Conservation (phyloP, 2,113 vertebrate genomes). For the Myocastor coypus region DNA sequence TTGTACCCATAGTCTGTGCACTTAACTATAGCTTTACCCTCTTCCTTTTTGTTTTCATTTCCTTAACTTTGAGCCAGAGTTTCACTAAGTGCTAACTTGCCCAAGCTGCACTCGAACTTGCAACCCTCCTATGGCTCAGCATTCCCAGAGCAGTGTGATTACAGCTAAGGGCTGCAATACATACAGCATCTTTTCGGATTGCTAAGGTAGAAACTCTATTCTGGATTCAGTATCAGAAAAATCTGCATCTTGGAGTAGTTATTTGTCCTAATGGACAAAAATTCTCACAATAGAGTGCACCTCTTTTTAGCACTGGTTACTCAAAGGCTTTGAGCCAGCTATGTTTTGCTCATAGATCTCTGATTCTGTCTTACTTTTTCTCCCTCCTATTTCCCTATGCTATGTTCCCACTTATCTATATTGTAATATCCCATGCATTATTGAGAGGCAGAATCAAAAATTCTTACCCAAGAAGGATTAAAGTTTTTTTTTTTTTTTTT, state of each 20-base stretch:
- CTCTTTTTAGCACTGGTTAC: neutral
- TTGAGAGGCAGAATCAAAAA: neutral
- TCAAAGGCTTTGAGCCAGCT: neutral
- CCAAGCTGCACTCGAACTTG: neutral
- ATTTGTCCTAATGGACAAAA: neutral
- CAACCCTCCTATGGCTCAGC: neutral
- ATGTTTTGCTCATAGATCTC: neutral
- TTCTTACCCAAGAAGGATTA: neutral
- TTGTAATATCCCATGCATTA: neutral
- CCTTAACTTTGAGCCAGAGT: neutral
- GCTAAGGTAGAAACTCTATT: neutral
- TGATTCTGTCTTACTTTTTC: neutral
- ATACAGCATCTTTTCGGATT: neutral
- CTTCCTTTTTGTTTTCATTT: neutral
- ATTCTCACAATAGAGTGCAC: neutral
- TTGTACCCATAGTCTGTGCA: neutral
- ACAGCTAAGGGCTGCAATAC: neutral
- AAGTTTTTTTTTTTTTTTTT: neutral
- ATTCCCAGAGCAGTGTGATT: neutral
- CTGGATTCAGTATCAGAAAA: conserved; percentile 16
- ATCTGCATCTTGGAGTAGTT: neutral
- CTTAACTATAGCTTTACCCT: neutral
- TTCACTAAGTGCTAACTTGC: neutral
- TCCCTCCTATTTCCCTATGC: neutral
- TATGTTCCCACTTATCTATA: neutral